Percentiles rank a stretch among this genome's conserved stretches.
Conservation (phyloP, 2,113 vertebrate species). For the Callithrix jacchus region DNA sequence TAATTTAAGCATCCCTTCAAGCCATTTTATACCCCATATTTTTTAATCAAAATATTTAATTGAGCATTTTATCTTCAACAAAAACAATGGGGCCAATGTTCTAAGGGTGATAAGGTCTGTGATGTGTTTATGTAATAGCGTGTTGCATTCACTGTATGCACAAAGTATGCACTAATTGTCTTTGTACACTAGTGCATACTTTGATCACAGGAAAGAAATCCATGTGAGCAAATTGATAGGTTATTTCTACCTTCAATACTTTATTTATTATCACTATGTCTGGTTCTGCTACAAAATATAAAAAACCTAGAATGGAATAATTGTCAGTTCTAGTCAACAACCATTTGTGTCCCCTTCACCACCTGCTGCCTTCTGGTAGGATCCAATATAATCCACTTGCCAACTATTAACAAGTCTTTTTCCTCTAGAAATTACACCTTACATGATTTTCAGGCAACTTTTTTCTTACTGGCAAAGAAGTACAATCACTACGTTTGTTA, state of each 20-base stretch:
- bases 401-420: not conserved
- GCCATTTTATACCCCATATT: not conserved
- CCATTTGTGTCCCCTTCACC: not conserved
- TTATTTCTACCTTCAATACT: not conserved
- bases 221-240: not conserved
- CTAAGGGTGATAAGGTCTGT: not conserved
- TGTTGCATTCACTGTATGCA: not conserved
- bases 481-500: not conserved
- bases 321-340: not conserved
- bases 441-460: not conserved
- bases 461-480: not conserved
- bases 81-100: not conserved
- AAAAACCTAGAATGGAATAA: not conserved
- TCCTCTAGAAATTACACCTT: not conserved
- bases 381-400: not conserved
- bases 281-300: not conserved
- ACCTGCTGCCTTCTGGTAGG: not conserved
- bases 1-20: not conserved
- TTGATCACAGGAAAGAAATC: not conserved
- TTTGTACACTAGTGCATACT: not conserved
- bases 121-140: not conserved
- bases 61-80: not conserved
- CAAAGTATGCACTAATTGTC: too few species aligned
- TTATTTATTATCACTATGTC: not conserved
- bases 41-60: not conserved